Percentiles rank a stretch among this genome's conserved stretches.
phyloP scores from a whole-genome alignment of 2,888 invertebrate species.

The Automeris io region DNA sequence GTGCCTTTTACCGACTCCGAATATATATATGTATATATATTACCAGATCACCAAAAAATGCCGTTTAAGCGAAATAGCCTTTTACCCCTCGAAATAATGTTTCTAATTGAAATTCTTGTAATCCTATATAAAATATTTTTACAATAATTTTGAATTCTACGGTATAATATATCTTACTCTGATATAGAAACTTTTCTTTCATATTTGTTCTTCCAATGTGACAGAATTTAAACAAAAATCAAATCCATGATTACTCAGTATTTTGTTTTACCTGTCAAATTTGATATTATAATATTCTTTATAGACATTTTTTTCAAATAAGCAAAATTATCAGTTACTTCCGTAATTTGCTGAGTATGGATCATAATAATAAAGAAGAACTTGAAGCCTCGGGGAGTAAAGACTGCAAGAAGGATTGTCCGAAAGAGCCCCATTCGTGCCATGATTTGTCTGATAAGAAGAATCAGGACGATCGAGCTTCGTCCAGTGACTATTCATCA shows the following conservation, averaged over 20 bases:
- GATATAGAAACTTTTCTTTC: background rate
- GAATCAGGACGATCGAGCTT: slow-evolving; percentile 18
- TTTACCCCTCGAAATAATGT: too few species aligned
- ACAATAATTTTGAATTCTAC: too few species aligned
- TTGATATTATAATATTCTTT: background rate
- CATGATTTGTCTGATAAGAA: slow-evolving; percentile 18
- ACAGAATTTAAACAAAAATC: slow-evolving; percentile 18
- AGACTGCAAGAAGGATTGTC: slow-evolving; percentile 32
- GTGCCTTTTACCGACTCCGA: too few species aligned
- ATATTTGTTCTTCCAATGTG: background rate
- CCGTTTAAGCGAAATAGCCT: too few species aligned
- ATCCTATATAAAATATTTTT: too few species aligned
- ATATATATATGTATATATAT: too few species aligned
- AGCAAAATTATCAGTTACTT: slow-evolving; percentile 44
- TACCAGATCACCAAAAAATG: too few species aligned
- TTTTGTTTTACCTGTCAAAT: slow-evolving; percentile 8
- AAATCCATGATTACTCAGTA: slow-evolving; percentile 9
- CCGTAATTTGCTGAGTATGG: slow-evolving; percentile 38
- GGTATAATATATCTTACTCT: too few species aligned
- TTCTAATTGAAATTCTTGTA: too few species aligned
- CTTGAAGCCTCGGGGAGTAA: slow-evolving; percentile 32
- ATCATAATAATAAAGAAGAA: slow-evolving; percentile 32
- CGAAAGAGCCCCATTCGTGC: slow-evolving; percentile 19
- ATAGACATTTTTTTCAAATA: background rate
- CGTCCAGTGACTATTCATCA: slow-evolving; percentile 24